phyloP scores from a whole-genome alignment of 2,888 invertebrate genomes.

The Orthosia cruda region DNA sequence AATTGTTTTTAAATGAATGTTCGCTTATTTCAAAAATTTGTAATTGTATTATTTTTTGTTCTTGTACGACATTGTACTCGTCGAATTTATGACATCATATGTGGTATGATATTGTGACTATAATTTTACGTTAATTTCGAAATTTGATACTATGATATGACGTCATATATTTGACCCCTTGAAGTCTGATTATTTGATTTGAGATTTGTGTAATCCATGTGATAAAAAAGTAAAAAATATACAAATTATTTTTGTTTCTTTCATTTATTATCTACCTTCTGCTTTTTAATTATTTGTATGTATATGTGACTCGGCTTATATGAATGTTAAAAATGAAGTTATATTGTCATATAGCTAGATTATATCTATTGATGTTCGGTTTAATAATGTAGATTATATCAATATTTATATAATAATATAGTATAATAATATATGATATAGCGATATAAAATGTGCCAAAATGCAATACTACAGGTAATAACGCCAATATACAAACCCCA shows the following conservation, averaged over 20 bases:
- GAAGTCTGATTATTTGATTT: slow-evolving; percentile 85
- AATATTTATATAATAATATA: slow-evolving; percentile 70
- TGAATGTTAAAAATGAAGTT: slow-evolving; percentile 80
- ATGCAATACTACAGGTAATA: slow-evolving; percentile 85
- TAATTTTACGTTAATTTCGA: slow-evolving; percentile 18
- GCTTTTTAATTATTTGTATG: slow-evolving; percentile 79
- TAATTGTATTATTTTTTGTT: slow-evolving; percentile 74
- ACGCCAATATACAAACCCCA: slow-evolving; percentile 83
- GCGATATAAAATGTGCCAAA: slow-evolving; percentile 84
- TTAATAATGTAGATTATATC: slow-evolving; percentile 77
- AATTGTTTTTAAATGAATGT: slow-evolving; percentile 65
- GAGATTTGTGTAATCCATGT: slow-evolving; percentile 87
- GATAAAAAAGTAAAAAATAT: slow-evolving; percentile 88
- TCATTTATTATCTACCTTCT: slow-evolving; percentile 78
- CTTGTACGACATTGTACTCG: slow-evolving; percentile 66
- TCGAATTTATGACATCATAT: slow-evolving; percentile 48
- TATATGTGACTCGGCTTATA: slow-evolving; percentile 84
- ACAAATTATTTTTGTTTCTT: slow-evolving; percentile 82
- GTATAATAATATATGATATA: slow-evolving; percentile 71
- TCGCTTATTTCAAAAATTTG: slow-evolving; percentile 62
- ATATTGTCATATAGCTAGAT: slow-evolving; percentile 74
- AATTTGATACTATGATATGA: slow-evolving; percentile 47
- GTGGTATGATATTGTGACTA: slow-evolving; percentile 25
- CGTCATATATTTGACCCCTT: slow-evolving; percentile 59
- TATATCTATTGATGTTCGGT: slow-evolving; percentile 80